Base-by-base conservation (phyloP, 2,797 vertebrate genomes). In the Cercopithecus petaurista region DNA sequence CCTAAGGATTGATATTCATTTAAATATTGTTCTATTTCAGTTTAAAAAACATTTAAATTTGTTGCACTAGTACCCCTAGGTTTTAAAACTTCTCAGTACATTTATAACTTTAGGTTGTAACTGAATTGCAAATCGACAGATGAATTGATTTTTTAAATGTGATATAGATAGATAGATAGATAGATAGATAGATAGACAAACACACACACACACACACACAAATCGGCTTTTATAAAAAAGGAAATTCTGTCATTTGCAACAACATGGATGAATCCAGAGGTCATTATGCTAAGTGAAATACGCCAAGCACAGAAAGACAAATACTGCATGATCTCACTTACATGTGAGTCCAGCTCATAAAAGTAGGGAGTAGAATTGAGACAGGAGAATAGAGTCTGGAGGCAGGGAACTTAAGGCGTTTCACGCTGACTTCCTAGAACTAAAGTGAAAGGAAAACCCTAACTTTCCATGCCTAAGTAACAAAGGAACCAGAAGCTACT, bases 1-100 rank as follows among this genome's bases (percentile, higher is more conserved):
- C 59, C 30, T 79, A 55, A 64, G 39, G 43, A 86, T 61, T 61
- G 67, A n/a, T 43, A 82, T 84, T 59, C 43, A 46, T 77, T 64
- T 41, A 77, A 77, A 85, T 77, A 85, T 52, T 61, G 33, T 46
- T 21, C 72, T 52, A 61, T 36, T 41, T 52, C 43, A 70, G 50
- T 64, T 86, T 70, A 19, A 0, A 21, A 64, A 64, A 46, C n/a
- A 67, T n/a, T 85, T 85, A 52, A 52, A 77, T 26, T 26, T 85
- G 57, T 36, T 55, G 13, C 52, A 77, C n/a, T 52, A 77, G 57
- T 55, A 36, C 21, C 39, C 21, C 6, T 70, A 61, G 13, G n/a
- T 30, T 7, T n/a, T 11, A 73, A 33, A 88, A 46, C 1, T n/a
- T 9, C 15, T 41, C 28, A 77, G 36, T 43, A 41, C 39, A 33